A percentile compares a stretch with the other conserved stretches of the same genome.
Conservation (phyloP, 2,113 vertebrate species). For the Poecilia latipinna region DNA sequence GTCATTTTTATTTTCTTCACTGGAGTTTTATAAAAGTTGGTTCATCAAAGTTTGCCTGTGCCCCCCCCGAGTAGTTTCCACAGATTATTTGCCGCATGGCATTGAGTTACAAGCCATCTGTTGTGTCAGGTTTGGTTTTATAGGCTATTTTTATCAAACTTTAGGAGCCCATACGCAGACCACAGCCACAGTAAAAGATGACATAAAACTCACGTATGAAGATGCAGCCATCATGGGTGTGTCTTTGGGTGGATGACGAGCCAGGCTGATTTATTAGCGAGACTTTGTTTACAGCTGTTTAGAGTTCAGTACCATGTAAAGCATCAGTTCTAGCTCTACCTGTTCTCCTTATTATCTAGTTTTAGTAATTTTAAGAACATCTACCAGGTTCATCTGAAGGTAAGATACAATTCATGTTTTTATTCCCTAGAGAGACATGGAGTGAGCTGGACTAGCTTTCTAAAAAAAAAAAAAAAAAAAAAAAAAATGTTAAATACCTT, state of each 20-base stretch:
- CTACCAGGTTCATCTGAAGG: too few relatives aligned
- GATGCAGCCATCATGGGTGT: constrained; percentile 3
- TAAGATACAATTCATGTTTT: too few relatives aligned
- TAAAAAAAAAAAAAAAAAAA: too few relatives aligned
- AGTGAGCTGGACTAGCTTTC: too few relatives aligned
- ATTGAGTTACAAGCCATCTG: constrained; percentile 9
- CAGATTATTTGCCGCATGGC: not conserved
- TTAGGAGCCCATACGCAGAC: constrained; percentile 4
- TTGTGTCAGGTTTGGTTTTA: constrained; percentile 14
- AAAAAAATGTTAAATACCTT: too few relatives aligned
- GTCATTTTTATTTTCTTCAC: not conserved
- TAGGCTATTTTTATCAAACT: not conserved
- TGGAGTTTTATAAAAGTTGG: not conserved
- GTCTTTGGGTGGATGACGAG: not conserved
- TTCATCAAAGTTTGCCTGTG: not conserved
- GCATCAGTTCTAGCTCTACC: not conserved
- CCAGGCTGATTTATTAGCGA: not conserved
- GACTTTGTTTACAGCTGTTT: not conserved
- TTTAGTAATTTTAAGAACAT: too few relatives aligned
- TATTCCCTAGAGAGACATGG: too few relatives aligned
- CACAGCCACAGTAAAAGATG: constrained; percentile 8
- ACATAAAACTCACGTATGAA: constrained; percentile 3
- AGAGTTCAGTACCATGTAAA: too few relatives aligned
- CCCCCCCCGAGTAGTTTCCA: not conserved
- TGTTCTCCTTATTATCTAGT: not conserved